These are phyloP conservation scores for Drosophila helvetica DNA, from an alignment of 2,888 invertebrate genomes.

Conservation along the genomic window DNA sequence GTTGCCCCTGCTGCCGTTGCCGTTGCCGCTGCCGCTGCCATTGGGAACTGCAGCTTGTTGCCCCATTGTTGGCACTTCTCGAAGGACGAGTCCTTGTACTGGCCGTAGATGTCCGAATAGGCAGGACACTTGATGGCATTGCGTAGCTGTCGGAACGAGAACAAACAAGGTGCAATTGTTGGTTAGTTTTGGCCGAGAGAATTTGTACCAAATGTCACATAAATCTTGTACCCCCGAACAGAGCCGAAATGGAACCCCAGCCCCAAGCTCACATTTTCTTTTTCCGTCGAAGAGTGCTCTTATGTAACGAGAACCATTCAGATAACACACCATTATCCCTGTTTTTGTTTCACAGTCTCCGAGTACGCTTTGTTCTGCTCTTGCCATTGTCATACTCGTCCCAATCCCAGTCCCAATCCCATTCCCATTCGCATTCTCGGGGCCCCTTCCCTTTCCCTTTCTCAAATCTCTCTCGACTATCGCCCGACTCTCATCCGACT, in stretches of 20 bases:
- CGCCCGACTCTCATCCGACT: slow-evolving; percentile 18
- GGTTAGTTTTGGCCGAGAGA: slow-evolving; percentile 59
- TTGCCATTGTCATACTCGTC: slow-evolving; percentile 24
- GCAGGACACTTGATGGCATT: slow-evolving; percentile 73
- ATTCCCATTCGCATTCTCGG: slow-evolving; percentile 6
- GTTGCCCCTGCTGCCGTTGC: slow-evolving; percentile 18
- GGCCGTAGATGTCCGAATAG: slow-evolving; percentile 62
- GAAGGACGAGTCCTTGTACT: slow-evolving; percentile 72
- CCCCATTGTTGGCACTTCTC: slow-evolving; percentile 78
- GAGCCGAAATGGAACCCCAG: slow-evolving; percentile 25
- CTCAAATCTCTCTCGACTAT: slow-evolving; percentile 8
- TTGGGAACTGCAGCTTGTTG: slow-evolving; percentile 63
- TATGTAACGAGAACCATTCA: slow-evolving; percentile 40
- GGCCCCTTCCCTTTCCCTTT: not conserved
- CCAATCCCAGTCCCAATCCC: slow-evolving; percentile 24
- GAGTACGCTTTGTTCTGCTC: slow-evolving; percentile 33
- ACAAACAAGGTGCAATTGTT: slow-evolving; percentile 15
- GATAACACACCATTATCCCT: slow-evolving; percentile 45
- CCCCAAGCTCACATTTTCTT: slow-evolving; percentile 10
- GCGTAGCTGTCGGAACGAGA: slow-evolving; percentile 54
- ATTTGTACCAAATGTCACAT: slow-evolving; percentile 39
- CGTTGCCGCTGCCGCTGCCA: slow-evolving; percentile 27
- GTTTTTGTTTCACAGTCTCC: slow-evolving; percentile 1
- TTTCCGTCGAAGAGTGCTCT: slow-evolving; percentile 54
- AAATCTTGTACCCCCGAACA: slow-evolving; percentile 41